Conservation (phyloP, 2,797 vertebrate genomes). For the Melanotaenia trifasciata region DNA sequence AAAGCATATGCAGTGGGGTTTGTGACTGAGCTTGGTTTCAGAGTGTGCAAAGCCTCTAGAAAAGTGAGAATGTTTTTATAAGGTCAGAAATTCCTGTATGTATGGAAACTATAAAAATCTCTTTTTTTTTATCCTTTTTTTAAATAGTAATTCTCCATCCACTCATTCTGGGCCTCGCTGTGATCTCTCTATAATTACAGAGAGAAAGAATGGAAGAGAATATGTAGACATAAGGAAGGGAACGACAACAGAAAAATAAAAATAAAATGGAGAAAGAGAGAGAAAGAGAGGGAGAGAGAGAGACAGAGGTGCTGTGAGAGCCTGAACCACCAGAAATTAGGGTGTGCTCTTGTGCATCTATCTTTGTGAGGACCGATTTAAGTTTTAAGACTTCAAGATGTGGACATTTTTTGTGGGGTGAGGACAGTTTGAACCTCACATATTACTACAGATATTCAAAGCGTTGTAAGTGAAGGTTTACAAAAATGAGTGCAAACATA, state of each 20-base stretch:
- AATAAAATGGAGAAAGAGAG: constrained; percentile 19
- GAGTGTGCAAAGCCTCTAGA: not conserved
- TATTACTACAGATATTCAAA: not conserved
- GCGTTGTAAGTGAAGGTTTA: not conserved
- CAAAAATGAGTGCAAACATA: not conserved
- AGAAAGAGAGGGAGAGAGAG: constrained; percentile 7
- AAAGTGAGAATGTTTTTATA: not conserved
- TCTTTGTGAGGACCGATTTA: constrained; percentile 6
- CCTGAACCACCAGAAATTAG: constrained; percentile 18
- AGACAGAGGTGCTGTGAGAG: constrained; percentile 31
- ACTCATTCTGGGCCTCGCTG: constrained; percentile 26
- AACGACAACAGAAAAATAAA: constrained; percentile 13
- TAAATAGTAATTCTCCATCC: constrained; percentile 18
- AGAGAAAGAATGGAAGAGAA: not conserved
- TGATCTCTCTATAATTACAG: constrained; percentile 33
- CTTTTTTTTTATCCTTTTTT: not conserved
- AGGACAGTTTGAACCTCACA: not conserved
- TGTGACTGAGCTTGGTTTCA: not conserved
- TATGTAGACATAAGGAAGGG: constrained; percentile 15
- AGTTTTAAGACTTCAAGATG: not conserved
- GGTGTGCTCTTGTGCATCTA: constrained; percentile 3
- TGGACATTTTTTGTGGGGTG: not conserved
- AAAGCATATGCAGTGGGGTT: not conserved
- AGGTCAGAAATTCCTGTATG: not conserved
- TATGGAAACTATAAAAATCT: not conserved